These are phyloP conservation scores for Oncorhynchus kisutch DNA, from an alignment of 2,113 vertebrate species.

Conservation along the genomic window DNA sequence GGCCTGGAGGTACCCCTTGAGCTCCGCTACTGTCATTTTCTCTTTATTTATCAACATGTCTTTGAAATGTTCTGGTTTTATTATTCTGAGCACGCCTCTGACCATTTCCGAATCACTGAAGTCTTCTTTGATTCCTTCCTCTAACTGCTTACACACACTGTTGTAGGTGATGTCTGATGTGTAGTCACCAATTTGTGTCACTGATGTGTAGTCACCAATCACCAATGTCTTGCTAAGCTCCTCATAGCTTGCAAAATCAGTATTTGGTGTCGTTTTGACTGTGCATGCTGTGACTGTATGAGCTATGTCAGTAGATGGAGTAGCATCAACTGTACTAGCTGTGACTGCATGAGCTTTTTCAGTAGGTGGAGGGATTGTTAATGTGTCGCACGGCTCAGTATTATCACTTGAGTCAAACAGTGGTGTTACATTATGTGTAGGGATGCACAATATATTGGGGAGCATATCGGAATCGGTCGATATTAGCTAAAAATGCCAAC, in stretches of 20 bases:
- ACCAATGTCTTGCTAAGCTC: background rate
- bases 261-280: background rate
- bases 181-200: background rate
- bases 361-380: background rate
- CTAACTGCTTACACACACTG: no score
- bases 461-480: no score
- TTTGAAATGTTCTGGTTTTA: conserved; percentile 25
- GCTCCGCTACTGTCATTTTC: conserved; percentile 31
- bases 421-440: background rate
- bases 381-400: no score
- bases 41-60: conserved; percentile 33
- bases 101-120: conserved; percentile 19
- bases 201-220: background rate
- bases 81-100: conserved; percentile 16
- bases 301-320: background rate
- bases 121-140: conserved; percentile 6
- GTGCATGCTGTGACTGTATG: background rate
- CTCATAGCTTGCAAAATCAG: background rate
- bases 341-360: no score
- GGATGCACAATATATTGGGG: no score
- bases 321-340: no score
- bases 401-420: no score
- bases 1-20: conserved; percentile 39
- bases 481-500: no score
- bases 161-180: no score